Base-by-base conservation (phyloP, 2,113 vertebrate genomes). In the Candoia aspera region DNA sequence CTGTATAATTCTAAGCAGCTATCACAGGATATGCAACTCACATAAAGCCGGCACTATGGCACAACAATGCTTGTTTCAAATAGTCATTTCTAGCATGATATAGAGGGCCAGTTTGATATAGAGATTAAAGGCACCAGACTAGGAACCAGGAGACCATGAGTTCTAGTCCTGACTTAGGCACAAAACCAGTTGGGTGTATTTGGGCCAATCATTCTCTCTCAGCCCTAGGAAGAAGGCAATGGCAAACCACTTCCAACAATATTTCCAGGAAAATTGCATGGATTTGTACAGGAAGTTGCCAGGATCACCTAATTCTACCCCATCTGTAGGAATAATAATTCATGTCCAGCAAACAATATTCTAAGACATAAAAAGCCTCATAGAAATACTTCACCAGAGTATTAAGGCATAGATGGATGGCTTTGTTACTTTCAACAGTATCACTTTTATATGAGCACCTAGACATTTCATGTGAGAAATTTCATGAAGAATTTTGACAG, bases 371-470 rank as follows among this genome's bases (percentile, higher is more conserved):
- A 57, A 58, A 6, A 53, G 12, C 11, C 2, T 6, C 11, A 60
- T 0, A 83, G 68, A 90, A 58, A 93, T 84, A 96, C 97, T 98
- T 98, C 97, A 97, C 97, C 97, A 97, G 97, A 98, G 97, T 97
- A 96, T 94, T 90, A 90, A 92, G 73, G 0, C 64, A 55, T 46
- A 24, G 19, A 29, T 91, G 68, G 84, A 89, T 79, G 73, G 73
- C 42, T 91, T 73, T 62, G n/a, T 87, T 94, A 93, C 64, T 94
- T 89, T 53, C 57, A 94, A 97, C 97, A 97, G 97, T 97, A 98
- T 98, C 97, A 93, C 96, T 97, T 98, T 97, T 94, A 90, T 89
- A 88, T 84, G 92, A 64, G 58, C n/a, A 23, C 83, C 62, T 37
- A 33, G 53, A 92, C 9, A 86, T 55, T 86, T 84, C 93, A 92